Conservation (phyloP, 2,888 invertebrate genomes). For the Macrophya annulata region DNA sequence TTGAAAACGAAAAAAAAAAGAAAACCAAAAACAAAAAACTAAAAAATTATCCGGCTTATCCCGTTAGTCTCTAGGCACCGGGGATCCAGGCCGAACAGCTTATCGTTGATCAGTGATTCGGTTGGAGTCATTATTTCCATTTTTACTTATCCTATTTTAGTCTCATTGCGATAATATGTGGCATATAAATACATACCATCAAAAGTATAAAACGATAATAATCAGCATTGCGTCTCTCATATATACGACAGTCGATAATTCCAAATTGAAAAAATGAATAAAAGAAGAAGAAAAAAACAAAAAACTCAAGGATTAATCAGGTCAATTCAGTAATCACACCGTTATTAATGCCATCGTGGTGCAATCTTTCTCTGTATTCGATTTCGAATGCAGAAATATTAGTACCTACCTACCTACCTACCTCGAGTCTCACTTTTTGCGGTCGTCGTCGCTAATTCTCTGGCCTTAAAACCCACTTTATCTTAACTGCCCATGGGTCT, state of each 20-base stretch:
- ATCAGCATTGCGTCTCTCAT: neutral
- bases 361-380: neutral
- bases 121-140: constrained; percentile 14
- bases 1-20: neutral
- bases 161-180: neutral
- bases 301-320: neutral
- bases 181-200: too few species aligned
- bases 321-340: neutral
- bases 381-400: neutral
- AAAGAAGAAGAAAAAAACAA: neutral
- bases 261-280: too few species aligned
- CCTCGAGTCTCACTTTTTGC: neutral
- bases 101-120: constrained; percentile 43
- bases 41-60: constrained; percentile 53
- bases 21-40: neutral
- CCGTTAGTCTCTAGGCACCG: constrained; percentile 49
- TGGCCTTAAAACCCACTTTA: constrained; percentile 33
- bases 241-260: neutral
- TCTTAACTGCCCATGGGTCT: neutral
- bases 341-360: neutral
- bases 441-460: neutral
- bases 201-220: too few species aligned
- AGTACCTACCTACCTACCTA: too few species aligned
- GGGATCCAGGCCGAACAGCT: constrained; percentile 50
- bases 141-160: neutral